Evolutionary conservation across 1,140 invertebrate genomes (phyloP).

Genomic region (Listronotus oregonensis): DNA sequence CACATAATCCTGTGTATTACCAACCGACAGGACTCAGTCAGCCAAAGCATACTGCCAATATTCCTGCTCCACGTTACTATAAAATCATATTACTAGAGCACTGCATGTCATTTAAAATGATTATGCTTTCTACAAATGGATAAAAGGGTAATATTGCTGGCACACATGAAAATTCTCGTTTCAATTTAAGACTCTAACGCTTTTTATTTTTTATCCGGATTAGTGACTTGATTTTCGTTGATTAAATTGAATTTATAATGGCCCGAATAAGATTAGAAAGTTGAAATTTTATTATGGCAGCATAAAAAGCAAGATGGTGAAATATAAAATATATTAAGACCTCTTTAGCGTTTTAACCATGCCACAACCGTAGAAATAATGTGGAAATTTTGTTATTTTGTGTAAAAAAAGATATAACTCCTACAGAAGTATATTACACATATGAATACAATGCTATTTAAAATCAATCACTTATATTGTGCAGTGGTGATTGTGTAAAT

Average conservation of each 20-base stretch:
- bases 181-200: slow-evolving; percentile 15
- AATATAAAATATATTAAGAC: no score
- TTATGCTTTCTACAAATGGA: slow-evolving; percentile 42
- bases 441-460: no score
- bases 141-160: slow-evolving; percentile 26
- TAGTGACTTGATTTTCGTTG: background rate
- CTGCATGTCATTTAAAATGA: slow-evolving; percentile 46
- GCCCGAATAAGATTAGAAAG: no score
- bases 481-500: no score
- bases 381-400: no score
- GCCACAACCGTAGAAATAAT: no score
- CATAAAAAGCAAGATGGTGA: no score
- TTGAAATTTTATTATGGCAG: no score
- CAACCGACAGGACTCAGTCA: slow-evolving; percentile 38
- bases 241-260: slow-evolving; percentile 18
- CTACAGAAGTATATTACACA: no score
- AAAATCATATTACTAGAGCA: slow-evolving; percentile 46
- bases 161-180: slow-evolving; percentile 26
- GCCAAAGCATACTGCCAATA: slow-evolving; percentile 32
- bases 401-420: no score
- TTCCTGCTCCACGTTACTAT: slow-evolving; percentile 29
- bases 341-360: no score
- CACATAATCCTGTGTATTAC: slow-evolving; percentile 52
- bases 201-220: slow-evolving; percentile 9
- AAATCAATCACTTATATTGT: no score